Conservation (phyloP, 2,113 vertebrate species). For the Chelonoidis abingdonii region DNA sequence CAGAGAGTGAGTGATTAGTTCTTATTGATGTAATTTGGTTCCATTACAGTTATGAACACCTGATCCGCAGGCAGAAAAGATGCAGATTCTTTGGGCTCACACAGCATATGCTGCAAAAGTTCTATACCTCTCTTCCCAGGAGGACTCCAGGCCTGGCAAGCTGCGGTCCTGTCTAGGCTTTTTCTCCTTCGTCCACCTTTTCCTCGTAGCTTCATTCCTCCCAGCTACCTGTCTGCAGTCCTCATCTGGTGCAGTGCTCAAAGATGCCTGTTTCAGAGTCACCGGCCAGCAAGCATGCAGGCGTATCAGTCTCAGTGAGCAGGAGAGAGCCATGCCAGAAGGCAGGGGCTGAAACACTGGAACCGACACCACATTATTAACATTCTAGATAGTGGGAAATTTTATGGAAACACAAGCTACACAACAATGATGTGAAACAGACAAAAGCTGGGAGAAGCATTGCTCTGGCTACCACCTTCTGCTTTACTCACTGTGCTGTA, state of each 20-base stretch:
- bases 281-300: neutral
- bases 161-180: neutral
- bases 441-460: neutral
- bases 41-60: neutral
- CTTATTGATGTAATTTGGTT: neutral
- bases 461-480: neutral
- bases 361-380: neutral
- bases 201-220: neutral
- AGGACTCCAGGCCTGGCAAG: neutral
- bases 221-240: neutral
- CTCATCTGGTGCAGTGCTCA: neutral
- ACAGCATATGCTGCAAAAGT: neutral
- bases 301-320: neutral
- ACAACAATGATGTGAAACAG: neutral
- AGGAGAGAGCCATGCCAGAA: constrained; percentile 12
- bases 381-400: neutral
- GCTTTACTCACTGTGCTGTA: neutral
- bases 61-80: neutral
- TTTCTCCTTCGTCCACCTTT: neutral
- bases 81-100: neutral
- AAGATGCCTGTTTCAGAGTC: neutral
- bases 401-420: neutral
- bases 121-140: constrained; percentile 72
- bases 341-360: neutral
- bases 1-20: neutral